Base-by-base conservation (phyloP, 2,797 vertebrate species). In the Coreius guichenoti region DNA sequence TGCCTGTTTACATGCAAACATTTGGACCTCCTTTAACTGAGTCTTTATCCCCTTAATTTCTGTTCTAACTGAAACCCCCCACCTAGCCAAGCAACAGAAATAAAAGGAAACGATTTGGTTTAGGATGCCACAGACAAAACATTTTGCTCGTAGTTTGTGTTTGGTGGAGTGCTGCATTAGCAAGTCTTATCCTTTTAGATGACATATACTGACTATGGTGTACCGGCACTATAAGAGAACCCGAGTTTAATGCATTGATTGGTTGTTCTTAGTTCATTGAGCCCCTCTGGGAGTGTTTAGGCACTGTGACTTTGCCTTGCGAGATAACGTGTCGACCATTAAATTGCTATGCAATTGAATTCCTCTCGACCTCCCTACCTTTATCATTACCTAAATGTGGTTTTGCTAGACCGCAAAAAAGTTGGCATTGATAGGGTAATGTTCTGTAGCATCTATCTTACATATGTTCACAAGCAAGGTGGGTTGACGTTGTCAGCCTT, bases 261-360 rank as follows among this genome's bases (percentile, higher is more conserved):
- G 75, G 76, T 82, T 73, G 80, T 87, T 63, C n/a, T 78, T 73
- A 23, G 21, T 73, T 79, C 47, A 81, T 86, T 61, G 19, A 74
- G 81, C 65, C 84, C 81, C 83, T 68, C 82, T 31, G 45, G 29
- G 81, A 82, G 79, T 72, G 73, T 61, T 69, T 73, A 81, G 84
- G 82, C 84, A 81, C 83, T 86, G 84, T 81, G 81, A 68, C 69
- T 80, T 82, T 80, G 86, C 88, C 86, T 83, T 70, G 76, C 78
- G 61, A 87, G 85, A 88, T 86, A 86, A 89, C 65, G 86, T 88
- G 89, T 82, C 82, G 86, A 88, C 85, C 81, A 95, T 95, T 95
- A 95, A 96, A 95, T 95, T 96, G 95, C 95, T 96, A 95, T 96
- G 95, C 95, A 96, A 95, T 95, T 95, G 95, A 95, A 94, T 93